Evolutionary conservation across 1,140 invertebrate species (phyloP), one percentile per base, ranked within the genome.

Genomic region (Plectrocnemia conspersa): DNA sequence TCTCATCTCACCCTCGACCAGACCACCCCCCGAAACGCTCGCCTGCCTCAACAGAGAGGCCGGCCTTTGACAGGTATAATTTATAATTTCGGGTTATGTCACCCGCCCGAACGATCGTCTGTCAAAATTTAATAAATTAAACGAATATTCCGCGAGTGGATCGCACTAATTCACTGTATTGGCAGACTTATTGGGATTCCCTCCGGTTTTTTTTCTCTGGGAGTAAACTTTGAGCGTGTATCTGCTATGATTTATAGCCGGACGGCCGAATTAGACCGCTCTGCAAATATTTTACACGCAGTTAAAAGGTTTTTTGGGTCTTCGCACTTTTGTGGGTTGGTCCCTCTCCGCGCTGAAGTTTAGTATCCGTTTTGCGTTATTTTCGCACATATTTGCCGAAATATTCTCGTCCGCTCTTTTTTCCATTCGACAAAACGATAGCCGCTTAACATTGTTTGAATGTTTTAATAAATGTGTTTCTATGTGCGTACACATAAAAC

Each of bases 151-250:
- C 46, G 27, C 11, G 5, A 48, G 21, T 38, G 53, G 35, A 56
- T 32, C 48, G 44, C 21, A 49, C 45, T 56, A 56, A 56, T 56
- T 56, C 15, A 42, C 27, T 42, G 22, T 55, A 38, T 47, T 38
- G 44, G 33, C 27, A 23, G 52, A 44, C 52, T 32, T 32, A 38
- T 45, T 45, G 42, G 18, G 42, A 45, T 24, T 22, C n/a, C 23
- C 41, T 44, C 13, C 41, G 41, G 41, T n/a, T 16, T 44, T 19
- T 47, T 41, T 49, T 54, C 45, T 56, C 49, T 50, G 18, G 10
- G 44, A 42, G 29, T 42, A 25, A 36, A 52, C 38, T 38, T 32
- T 18, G 33, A 25, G 29, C 13, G 16, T 15, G 36, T 45, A 52
- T 46, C 55, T 18, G 11, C 5, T 6, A 22, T 52, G 38, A 57